Evolutionary conservation across 2,797 vertebrate species (phyloP), one percentile per base, ranked within the genome.

Genomic region (Poecilia picta): DNA sequence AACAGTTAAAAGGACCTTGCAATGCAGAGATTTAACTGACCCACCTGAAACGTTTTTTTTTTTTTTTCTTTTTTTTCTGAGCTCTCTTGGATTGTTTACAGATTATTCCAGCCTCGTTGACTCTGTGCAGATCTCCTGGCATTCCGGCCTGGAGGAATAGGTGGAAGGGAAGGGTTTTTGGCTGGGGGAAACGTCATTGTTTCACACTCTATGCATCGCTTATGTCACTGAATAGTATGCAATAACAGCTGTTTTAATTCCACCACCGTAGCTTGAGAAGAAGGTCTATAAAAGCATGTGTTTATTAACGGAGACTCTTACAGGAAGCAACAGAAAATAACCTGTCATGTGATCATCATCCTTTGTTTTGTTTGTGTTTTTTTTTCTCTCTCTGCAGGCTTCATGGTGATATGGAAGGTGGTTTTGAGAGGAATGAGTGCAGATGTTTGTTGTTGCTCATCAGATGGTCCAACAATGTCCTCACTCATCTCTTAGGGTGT

Each of bases 351-450:
- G 87, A 93, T 87, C 1, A 93, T 87, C 1, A 64, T 85, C 15
- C 75, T 78, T 83, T 36, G 78, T 89, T 87, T 87, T 68, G 20
- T 68, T 91, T 72, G 88, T 78, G 81, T 49, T 43, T 66, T 72
- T 72, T 84, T 79, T 78, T 41, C 41, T 79, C 84, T 93, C 85
- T 92, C 78, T 83, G 46, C 94, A 95, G 94, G 93, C 94, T 90
- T 87, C 75, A 72, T 87, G 88, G 87, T 91, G 87, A 90, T 89
- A 25, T 91, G 87, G 87, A 87, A 89, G 91, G 84, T 90, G 89
- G 81, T 94, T 94, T 89, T 93, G 89, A 94, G 82, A 93, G 87
- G 89, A 94, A 94, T 94, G 90, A 95, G 92, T 91, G 84, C 86
- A 85, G 89, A 82, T 84, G 74, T 90, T 89, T 90, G 77, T 87